Evolutionary conservation across 1,140 invertebrate genomes (phyloP).

Genomic region (Teleogryllus occipitalis): DNA sequence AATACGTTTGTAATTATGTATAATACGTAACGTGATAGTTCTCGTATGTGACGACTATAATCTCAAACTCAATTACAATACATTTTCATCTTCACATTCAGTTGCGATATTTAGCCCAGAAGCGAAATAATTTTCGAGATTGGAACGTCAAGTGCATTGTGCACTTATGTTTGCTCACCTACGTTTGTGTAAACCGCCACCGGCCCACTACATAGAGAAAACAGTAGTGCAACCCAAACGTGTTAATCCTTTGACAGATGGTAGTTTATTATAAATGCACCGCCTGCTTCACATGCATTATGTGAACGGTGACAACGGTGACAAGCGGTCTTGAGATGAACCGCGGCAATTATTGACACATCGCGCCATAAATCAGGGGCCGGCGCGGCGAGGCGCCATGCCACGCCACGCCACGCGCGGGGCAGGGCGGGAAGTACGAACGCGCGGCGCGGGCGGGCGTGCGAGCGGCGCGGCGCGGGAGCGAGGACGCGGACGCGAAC

Average conservation of each 20-base stretch:
- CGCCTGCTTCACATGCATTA: not conserved
- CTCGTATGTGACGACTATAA: too few species aligned
- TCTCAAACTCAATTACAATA: too few species aligned
- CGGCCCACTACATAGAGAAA: not conserved
- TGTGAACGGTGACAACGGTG: not conserved
- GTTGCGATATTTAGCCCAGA: too few species aligned
- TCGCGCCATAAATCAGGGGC: not conserved
- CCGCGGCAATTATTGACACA: not conserved
- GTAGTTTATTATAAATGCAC: not conserved
- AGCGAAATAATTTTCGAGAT: not conserved
- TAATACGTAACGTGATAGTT: too few species aligned
- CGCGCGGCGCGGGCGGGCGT: too few species aligned
- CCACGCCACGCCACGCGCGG: too few species aligned
- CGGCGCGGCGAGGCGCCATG: too few species aligned
- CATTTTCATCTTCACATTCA: too few species aligned
- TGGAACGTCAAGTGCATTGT: not conserved
- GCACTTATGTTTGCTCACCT: not conserved
- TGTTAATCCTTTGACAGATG: not conserved
- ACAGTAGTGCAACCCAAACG: not conserved
- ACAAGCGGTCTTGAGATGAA: not conserved
- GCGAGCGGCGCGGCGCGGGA: too few species aligned
- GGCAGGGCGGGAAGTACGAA: not conserved
- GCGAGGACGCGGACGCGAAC: too few species aligned
- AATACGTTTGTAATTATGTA: too few species aligned
- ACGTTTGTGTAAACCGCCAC: not conserved